Evolutionary conservation across 2,888 invertebrate species (phyloP).

Genomic region (Marasmarcha lunaedactyla): DNA sequence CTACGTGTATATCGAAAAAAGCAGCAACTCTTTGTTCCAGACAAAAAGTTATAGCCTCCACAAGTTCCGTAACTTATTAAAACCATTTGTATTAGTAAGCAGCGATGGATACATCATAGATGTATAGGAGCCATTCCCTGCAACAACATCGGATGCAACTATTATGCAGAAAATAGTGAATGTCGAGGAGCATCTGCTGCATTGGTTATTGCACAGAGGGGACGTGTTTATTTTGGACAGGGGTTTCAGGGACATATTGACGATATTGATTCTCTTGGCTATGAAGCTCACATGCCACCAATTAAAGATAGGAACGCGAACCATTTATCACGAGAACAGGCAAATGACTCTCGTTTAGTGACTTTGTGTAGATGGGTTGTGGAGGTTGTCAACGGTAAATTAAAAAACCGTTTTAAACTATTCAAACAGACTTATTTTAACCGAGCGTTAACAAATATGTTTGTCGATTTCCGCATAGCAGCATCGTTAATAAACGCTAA

Average conservation of each 20-base stretch:
- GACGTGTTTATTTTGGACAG: slow-evolving; percentile 6
- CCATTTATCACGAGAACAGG: slow-evolving; percentile 3
- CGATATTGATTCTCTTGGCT: slow-evolving; percentile 2
- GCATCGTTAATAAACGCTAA: slow-evolving; percentile 6
- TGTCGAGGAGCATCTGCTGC: not conserved
- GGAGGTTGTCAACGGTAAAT: slow-evolving; percentile 7
- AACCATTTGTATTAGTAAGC: too few relatives aligned
- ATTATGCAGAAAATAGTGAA: too few relatives aligned
- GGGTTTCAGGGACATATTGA: slow-evolving; percentile 7
- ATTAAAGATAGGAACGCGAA: slow-evolving; percentile 2
- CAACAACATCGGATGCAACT: too few relatives aligned
- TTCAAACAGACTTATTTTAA: slow-evolving; percentile 9
- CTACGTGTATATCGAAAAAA: too few relatives aligned
- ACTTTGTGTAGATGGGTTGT: slow-evolving; percentile 8
- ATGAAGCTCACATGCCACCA: slow-evolving; percentile 5
- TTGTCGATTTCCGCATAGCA: slow-evolving; percentile 7
- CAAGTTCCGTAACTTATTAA: too few relatives aligned
- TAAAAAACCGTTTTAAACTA: slow-evolving; percentile 6
- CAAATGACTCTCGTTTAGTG: slow-evolving; percentile 7
- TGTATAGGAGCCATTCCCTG: too few relatives aligned
- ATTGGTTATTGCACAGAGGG: slow-evolving; percentile 1
- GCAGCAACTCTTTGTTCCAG: too few relatives aligned
- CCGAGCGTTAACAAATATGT: slow-evolving; percentile 1
- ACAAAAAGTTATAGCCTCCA: too few relatives aligned
- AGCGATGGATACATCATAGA: too few relatives aligned